Evolutionary conservation across 2,797 vertebrate species (phyloP).

Genomic region (Poeciliopsis presidionis): DNA sequence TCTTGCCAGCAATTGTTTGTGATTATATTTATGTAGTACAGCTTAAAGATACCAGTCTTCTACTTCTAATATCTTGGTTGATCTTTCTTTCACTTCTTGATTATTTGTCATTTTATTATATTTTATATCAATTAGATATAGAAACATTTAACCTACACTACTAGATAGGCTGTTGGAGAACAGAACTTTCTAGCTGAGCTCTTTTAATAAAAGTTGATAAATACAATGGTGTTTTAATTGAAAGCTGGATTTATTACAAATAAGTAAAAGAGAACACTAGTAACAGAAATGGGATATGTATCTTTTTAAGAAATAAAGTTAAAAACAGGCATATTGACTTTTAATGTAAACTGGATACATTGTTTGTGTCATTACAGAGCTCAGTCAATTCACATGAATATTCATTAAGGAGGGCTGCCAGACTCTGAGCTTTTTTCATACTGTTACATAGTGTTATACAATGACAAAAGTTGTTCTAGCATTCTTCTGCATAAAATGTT

Average conservation of each 20-base stretch:
- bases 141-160: constrained; percentile 14
- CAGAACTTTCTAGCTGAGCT: constrained; percentile 10
- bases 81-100: neutral
- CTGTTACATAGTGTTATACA: neutral
- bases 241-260: neutral
- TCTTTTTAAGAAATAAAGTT: neutral
- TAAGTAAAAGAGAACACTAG: neutral
- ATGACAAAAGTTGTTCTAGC: neutral
- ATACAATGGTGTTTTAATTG: neutral
- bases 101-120: no score
- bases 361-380: neutral
- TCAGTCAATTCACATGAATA: neutral
- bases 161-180: constrained; percentile 10
- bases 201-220: constrained; percentile 5
- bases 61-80: neutral
- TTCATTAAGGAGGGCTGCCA: neutral
- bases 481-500: neutral
- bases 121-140: no score
- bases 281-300: neutral
- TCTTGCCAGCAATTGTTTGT: neutral
- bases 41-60: neutral
- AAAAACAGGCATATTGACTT: neutral
- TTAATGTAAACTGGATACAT: neutral
- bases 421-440: neutral
- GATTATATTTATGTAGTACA: neutral